Base-by-base conservation (phyloP, 1,140 invertebrate genomes). In the Drusus annulatus region DNA sequence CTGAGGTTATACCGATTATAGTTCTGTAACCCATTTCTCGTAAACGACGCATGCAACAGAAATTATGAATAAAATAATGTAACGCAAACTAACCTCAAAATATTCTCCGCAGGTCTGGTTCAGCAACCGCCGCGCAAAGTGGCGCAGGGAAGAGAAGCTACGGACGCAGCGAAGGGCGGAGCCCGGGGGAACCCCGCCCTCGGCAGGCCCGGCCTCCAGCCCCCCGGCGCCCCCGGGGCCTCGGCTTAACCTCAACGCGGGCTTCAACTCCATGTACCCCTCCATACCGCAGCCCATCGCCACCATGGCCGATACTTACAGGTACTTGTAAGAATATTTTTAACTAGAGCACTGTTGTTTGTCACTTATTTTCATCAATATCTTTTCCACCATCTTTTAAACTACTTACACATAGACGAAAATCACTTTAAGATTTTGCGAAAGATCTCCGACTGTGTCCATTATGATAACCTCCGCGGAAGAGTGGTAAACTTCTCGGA, bases 71-170 rank as follows among this genome's bases (percentile, higher is more conserved):
- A 56, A 1, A 8, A 56, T 56, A 1, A 21, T n/a, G 54, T 56
- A 56, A 56, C 16, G 3, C 0, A 17, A 56, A 8, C 54, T 56
- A 56, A 56, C 54, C 54, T 1, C n/a, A 19, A 63, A n/a, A 23
- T 5, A 4, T 79, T 65, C 21, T 60, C 87, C 86, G 82, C 90
- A 98, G 96, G 98, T 99, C 69, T 99, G 98, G 98, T 99, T 99
- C 92, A 98, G 96, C 80, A 99, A 99, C 91, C 93, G 98, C 76
- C 92, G 98, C 80, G 98, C 98, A 76, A 99, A 99, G 92, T 99
- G 98, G 97, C 92, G 98, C 82, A 93, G 98, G 54, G 98, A 99
- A 89, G 98, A 99, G 89, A 99, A 99, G 91, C 91, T 99, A 82
- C 93, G 97, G 63, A 97, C 95, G 87, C 97, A 98, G 90, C 90